Base-by-base conservation (phyloP, 2,888 invertebrate genomes). In the Nomada fabriciana region DNA sequence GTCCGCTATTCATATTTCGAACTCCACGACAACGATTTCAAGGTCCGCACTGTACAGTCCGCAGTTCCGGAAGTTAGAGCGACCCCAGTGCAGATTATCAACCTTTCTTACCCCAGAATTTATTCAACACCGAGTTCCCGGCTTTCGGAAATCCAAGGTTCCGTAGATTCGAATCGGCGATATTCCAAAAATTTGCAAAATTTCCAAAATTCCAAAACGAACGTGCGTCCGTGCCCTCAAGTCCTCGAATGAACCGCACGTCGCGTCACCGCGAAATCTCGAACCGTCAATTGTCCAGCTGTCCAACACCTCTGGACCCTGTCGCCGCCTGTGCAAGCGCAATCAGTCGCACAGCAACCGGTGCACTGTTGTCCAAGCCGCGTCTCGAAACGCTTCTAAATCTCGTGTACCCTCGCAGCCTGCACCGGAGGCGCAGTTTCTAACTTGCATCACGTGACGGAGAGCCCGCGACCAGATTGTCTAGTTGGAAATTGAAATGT, bases 401-500 rank as follows among this genome's bases (percentile, higher is more conserved):
- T 52, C 75, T 10, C 64, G 29, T 59, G 55, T 52, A 53, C 42
- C 59, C 29, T 60, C 50, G 5, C 23, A 20, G 23, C 23, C 42
- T 55, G 59, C 55, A 63, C 57, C 70, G 70, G 42, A 70, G 72
- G 69, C 76, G 76, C 72, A 77, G 61, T 76, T 77, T 65, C 83
- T 76, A 77, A 63, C 36, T 42, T 43, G 47, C 18, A 50, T 83
- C 83, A 83, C 83, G 78, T 83, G 83, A 75, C 61, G 29, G 11
- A 72, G 13, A 57, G 63, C 61, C 47, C 71, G 50, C 73, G 64
- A 71, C 55, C 76, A 68, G 86, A 42, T 81, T 82, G 79, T 82
- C 89, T 64, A 80, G 83, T 73, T 76, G 79, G 87, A 88, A 89
- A 88, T 88, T 89, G 86, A 89, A 86, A 83, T 89, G 82, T 80